Evolutionary conservation across 1,140 invertebrate species (phyloP), one percentile per base, ranked within the genome.

Genomic region (Drosophila sechellia): DNA sequence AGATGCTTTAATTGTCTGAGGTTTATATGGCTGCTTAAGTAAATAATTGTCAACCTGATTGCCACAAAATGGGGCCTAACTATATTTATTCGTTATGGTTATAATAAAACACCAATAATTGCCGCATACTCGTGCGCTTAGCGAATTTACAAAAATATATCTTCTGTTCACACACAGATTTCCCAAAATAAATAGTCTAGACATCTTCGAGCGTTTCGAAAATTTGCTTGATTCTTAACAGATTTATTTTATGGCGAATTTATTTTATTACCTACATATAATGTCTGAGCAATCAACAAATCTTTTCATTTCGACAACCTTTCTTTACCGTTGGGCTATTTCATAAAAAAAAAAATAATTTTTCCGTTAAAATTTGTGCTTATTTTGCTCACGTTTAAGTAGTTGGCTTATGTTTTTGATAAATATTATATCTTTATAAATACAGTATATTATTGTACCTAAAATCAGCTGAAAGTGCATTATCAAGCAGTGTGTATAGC

Each of bases 121-220:
- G 40, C 37, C 39, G 37, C 42, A 12, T 52, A 37, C 31, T 43
- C 34, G 58, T 43, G 45, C 27, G 35, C 34, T 50, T 61, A 46
- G 15, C 4, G 57, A 25, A 49, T 45, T 57, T 57, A 42, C 27
- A 49, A 50, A 64, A 42, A 53, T 52, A 64, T 37, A 25, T 49
- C 12, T 37, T 43, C 8, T 22, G 3, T 22, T 68, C 60, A 50
- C 59, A 68, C 31, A 39, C 6, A 4, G 17, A 53, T 35, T 43
- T 65, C 60, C 64, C 46, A 34, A 68, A 68, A 68, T 68, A 68
- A 65, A 68, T 52, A 15, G 64, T 68, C 64, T 68, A 68, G 64
- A 68, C 64, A 68, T 65, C 35, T 52, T 17, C 15, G 59, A 59
- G 54, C 59, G 46, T 43, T 35, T 35, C 52, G 31, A 22, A 45